Evolutionary conservation across 2,888 invertebrate genomes (phyloP), one percentile per base, ranked within the genome.

Genomic region (Linnaemya vulpina): DNA sequence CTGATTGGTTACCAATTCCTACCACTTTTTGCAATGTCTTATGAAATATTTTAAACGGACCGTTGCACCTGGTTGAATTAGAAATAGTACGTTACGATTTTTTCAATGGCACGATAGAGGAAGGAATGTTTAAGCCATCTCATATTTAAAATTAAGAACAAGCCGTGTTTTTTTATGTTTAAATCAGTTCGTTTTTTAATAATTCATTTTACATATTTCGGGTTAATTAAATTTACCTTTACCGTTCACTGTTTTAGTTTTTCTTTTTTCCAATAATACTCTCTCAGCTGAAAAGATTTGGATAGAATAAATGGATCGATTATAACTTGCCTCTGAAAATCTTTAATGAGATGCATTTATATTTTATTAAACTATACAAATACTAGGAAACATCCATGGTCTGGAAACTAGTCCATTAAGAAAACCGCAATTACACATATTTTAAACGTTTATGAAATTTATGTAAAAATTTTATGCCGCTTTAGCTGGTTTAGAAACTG

Each of bases 381-480:
- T 10, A 73, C 51, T 67, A 62, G 25, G 17, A 62, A 15, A 30
- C 60, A 60, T 46, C 17, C 20, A 30, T 22, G 51, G 35, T 35
- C 51, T 43, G 30, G 49, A 22, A 40, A 55, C 51, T 58, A 30
- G n/a, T 38, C 43, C 38, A 60, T 3, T 25, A 35, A 20, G 38
- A 63, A 58, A 58, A 55, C 38, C 62, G 35, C 51, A 11, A 55
- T 17, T 4, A 46, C 49, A 71, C 25, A 38, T 58, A n/a, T 25
- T 46, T 38, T 38, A 25, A 17, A 22, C 7, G 25, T 73, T 78
- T 71, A 68, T 11, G 62, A 70, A 75, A 75, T 40, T 17, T 46
- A 35, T 60, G 17, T 7, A 51, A n/a, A n/a, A n/a, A 30, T n/a
- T 22, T 86, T 89, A 90, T 76, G 87, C 90, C 20, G 90, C 91